A percentile compares a stretch with the other conserved stretches of the same genome.
These are phyloP conservation scores for Notodonta ziczac DNA, from an alignment of 2,888 invertebrate species.

Conservation along the genomic window DNA sequence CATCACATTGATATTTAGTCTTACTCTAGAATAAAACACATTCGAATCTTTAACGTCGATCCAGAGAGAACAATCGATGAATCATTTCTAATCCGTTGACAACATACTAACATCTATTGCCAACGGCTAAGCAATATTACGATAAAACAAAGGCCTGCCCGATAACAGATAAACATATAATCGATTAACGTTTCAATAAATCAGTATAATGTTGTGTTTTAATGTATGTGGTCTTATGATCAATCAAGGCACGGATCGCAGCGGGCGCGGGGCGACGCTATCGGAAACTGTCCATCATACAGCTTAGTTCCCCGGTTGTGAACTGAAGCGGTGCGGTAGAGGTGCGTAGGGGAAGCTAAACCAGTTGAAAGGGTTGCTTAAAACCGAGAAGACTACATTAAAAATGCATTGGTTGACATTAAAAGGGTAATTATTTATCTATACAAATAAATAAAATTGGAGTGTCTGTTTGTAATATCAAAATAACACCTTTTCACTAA, in stretches of 20 bases:
- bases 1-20: no score
- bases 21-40: no score
- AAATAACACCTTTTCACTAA: no score
- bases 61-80: no score
- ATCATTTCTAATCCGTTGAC: no score
- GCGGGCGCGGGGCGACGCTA: conserved; percentile 19
- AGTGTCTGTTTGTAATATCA: no score
- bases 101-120: background rate
- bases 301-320: conserved; percentile 11
- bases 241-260: conserved; percentile 36
- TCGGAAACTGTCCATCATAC: conserved; percentile 42
- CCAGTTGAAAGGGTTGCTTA: background rate
- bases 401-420: no score
- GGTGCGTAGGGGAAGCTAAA: background rate
- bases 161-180: conserved; percentile 2
- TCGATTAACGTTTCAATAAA: conserved; percentile 12
- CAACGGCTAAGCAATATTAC: background rate
- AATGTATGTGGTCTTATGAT: conserved; percentile 39
- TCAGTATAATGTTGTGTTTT: conserved; percentile 16
- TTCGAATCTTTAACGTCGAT: no score
- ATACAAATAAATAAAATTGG: no score
- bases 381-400: no score
- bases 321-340: background rate
- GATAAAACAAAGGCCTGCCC: background rate
- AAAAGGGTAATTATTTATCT: no score